Evolutionary conservation across 2,797 vertebrate genomes (phyloP).

Genomic region (Leptodactylus fallax): DNA sequence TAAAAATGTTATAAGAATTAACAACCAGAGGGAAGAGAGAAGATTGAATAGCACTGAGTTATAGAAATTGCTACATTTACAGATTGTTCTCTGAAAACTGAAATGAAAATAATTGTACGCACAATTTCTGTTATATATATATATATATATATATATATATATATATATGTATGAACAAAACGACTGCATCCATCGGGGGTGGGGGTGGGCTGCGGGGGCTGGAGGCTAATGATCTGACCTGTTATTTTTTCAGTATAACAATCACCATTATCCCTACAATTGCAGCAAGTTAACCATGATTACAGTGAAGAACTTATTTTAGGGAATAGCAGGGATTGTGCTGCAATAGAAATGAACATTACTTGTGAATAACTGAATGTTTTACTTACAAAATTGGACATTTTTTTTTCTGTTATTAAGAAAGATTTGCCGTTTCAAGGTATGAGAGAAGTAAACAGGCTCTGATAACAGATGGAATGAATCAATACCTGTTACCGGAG

Average conservation of each 20-base stretch:
- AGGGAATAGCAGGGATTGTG: neutral
- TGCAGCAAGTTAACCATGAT: neutral
- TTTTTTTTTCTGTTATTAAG: neutral
- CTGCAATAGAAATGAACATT: neutral
- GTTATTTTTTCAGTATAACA: neutral
- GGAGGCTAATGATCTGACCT: neutral
- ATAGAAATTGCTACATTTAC: no score
- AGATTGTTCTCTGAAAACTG: no score
- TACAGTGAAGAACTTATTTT: neutral
- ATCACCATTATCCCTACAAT: neutral
- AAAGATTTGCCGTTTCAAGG: neutral
- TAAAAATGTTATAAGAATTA: neutral
- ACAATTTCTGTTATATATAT: no score
- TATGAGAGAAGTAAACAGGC: slow-evolving; percentile 5
- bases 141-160: no score
- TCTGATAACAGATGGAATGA: neutral
- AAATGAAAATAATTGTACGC: no score
- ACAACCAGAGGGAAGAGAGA: no score
- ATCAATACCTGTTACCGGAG: slow-evolving; percentile 20
- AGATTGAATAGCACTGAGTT: no score
- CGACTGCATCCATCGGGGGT: neutral
- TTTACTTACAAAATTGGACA: neutral
- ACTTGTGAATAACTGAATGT: neutral
- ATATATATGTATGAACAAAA: neutral
- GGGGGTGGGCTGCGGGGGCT: neutral